Conservation (phyloP, 2,113 vertebrate species). For the Nothobranchius kuhntae region DNA sequence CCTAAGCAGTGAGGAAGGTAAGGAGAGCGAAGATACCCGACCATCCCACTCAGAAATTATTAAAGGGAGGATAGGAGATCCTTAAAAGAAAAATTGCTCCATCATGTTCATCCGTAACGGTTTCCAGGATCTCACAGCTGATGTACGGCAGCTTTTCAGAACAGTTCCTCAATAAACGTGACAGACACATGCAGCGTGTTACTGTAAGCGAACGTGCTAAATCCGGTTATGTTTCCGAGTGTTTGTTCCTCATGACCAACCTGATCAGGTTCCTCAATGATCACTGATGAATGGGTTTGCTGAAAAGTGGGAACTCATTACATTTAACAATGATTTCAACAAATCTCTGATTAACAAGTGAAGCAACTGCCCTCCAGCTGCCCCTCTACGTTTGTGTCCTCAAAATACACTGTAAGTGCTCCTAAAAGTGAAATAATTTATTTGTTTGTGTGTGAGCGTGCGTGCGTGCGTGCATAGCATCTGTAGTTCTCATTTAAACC, state of each 20-base stretch:
- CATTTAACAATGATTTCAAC: background rate
- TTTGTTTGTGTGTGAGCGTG: no score
- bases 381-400: no score
- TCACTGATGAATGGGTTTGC: background rate
- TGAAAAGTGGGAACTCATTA: slow-evolving; percentile 9
- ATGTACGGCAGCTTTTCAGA: background rate
- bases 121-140: background rate
- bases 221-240: background rate
- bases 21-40: background rate
- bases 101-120: background rate
- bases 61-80: background rate
- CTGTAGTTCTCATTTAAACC: no score
- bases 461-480: no score
- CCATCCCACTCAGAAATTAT: slow-evolving; percentile 4
- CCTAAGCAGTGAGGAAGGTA: slow-evolving; percentile 13
- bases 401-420: no score
- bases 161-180: no score
- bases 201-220: background rate
- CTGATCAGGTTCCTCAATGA: slow-evolving; percentile 12
- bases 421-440: no score
- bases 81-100: background rate
- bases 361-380: no score
- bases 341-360: background rate
- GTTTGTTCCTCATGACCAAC: slow-evolving; percentile 21
- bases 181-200: background rate